Conservation (phyloP, 2,797 vertebrate species). For the Pitangus sulphuratus region DNA sequence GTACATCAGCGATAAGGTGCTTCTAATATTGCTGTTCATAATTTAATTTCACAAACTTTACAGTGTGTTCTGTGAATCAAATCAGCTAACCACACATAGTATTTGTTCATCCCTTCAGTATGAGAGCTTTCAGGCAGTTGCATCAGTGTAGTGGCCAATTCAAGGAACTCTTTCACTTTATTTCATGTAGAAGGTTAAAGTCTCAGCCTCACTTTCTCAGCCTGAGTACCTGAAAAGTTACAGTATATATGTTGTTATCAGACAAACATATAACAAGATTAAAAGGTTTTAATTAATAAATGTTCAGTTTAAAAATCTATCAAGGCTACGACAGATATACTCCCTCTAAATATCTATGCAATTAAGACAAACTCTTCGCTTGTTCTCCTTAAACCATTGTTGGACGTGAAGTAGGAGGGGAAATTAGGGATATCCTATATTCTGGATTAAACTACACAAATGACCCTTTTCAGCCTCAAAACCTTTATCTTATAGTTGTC, state of each 20-base stretch:
- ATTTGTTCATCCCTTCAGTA: background rate
- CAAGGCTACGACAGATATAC: background rate
- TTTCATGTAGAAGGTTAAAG: background rate
- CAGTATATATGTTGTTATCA: background rate
- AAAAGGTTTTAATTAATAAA: background rate
- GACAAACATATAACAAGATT: background rate
- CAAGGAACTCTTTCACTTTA: background rate
- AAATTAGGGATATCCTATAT: background rate
- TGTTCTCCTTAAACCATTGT: background rate
- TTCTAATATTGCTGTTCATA: too few species aligned
- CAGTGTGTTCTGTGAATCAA: background rate
- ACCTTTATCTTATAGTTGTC: background rate
- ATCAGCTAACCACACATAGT: background rate
- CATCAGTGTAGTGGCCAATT: background rate
- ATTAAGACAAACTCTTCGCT: background rate
- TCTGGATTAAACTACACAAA: background rate
- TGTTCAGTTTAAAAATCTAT: background rate
- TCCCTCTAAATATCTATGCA: background rate
- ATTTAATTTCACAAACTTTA: background rate
- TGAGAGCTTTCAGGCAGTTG: background rate
- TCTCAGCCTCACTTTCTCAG: background rate
- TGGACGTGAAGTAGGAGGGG: background rate
- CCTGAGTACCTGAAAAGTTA: background rate
- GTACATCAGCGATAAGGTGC: too few species aligned
- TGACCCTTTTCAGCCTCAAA: background rate